A percentile compares a stretch with the other conserved stretches of the same genome.
phyloP scores from a whole-genome alignment of 1,140 invertebrate genomes.

The Scaptomyza montana region DNA sequence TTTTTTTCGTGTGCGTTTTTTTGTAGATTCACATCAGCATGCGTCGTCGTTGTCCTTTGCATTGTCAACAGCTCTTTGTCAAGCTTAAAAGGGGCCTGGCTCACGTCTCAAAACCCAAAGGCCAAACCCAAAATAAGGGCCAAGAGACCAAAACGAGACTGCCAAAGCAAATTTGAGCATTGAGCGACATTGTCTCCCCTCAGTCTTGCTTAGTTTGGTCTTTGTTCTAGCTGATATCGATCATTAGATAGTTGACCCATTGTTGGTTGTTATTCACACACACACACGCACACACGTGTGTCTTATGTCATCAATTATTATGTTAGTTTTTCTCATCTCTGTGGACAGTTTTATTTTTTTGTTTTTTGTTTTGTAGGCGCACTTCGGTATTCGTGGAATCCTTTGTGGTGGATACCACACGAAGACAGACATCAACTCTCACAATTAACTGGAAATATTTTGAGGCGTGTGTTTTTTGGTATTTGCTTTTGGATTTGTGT shows the following conservation, averaged over 20 bases:
- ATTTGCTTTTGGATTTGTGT: constrained; percentile 7
- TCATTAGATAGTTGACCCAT: constrained; percentile 52
- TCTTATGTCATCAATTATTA: constrained; percentile 56
- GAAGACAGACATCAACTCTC: constrained; percentile 22
- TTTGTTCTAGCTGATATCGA: constrained; percentile 58
- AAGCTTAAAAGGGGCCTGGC: constrained; percentile 24
- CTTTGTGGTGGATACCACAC: constrained; percentile 23
- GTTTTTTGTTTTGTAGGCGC: not conserved
- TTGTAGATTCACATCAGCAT: constrained; percentile 48
- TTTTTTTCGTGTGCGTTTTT: constrained; percentile 39
- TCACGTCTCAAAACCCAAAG: constrained; percentile 27
- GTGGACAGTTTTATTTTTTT: constrained; percentile 12
- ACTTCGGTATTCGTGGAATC: constrained; percentile 47
- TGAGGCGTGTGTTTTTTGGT: constrained; percentile 42
- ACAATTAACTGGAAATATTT: constrained; percentile 55
- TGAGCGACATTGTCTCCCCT: constrained; percentile 34
- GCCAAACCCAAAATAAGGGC: constrained; percentile 3
- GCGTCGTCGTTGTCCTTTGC: constrained; percentile 33
- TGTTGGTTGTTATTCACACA: constrained; percentile 21
- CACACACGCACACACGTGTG: constrained; percentile 37
- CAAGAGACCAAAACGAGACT: constrained; percentile 11
- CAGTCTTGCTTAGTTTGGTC: constrained; percentile 3
- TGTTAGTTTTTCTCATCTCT: constrained; percentile 46
- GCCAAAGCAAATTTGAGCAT: constrained; percentile 21
- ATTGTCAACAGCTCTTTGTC: constrained; percentile 53